Percentiles rank a stretch among this genome's conserved stretches.
Evolutionary conservation across 2,113 vertebrate genomes (phyloP).

Genomic region (Saimiri boliviensis): DNA sequence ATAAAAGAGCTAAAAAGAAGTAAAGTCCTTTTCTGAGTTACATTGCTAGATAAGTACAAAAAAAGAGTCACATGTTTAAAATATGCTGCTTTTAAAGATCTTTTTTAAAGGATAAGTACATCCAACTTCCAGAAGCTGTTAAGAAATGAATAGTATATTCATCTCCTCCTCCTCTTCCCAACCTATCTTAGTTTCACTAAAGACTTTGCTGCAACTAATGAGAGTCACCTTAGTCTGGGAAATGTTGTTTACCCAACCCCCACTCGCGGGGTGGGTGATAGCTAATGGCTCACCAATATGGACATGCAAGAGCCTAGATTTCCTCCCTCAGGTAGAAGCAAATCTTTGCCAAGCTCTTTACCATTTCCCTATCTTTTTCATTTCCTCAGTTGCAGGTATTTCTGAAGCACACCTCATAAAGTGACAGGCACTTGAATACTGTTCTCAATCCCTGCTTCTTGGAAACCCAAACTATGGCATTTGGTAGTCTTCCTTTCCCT

Average conservation of each 20-base stretch:
- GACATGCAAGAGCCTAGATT: not conserved
- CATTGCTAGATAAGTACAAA: not conserved
- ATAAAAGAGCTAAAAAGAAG: not conserved
- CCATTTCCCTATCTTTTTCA: not conserved
- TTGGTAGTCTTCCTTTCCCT: not conserved
- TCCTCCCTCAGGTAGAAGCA: not conserved
- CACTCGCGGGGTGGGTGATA: rapidly evolving
- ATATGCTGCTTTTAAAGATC: not conserved
- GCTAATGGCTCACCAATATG: not conserved
- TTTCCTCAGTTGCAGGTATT: not conserved
- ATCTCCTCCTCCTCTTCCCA: not conserved
- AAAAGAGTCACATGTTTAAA: not conserved
- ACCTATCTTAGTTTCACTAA: not conserved
- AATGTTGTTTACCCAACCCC: not conserved
- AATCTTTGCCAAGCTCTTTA: not conserved
- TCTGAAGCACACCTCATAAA: not conserved
- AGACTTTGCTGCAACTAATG: not conserved
- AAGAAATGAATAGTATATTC: not conserved
- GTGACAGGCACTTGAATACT: not conserved
- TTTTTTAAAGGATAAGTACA: not conserved
- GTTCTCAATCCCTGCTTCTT: not conserved
- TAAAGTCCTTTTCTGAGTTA: not conserved
- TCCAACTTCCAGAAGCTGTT: not conserved
- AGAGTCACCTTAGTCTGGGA: not conserved
- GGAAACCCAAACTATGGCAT: not conserved